Conservation (phyloP, 1,140 invertebrate genomes). For the Cephus cinctus region DNA sequence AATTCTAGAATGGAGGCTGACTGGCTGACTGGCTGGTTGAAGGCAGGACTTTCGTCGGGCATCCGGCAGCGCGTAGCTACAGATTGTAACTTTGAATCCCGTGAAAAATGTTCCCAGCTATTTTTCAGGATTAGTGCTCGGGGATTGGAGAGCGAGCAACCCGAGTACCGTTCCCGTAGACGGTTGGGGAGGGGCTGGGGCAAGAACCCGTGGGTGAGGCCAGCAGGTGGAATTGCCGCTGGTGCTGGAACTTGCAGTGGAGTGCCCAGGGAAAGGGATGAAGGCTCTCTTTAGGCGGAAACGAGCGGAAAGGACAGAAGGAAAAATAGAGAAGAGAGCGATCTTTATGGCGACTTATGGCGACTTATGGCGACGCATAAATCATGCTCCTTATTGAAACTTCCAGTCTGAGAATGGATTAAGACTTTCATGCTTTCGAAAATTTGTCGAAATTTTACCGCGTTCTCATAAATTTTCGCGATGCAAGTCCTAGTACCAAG, state of each 20-base stretch:
- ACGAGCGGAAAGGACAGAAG: neutral
- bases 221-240: no score
- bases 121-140: slow-evolving; percentile 47
- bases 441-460: slow-evolving; percentile 43
- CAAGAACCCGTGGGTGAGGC: no score
- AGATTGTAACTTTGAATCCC: slow-evolving; percentile 39
- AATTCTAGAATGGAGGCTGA: no score
- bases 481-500: no score
- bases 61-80: no score
- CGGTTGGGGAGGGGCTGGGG: neutral
- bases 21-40: no score
- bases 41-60: no score
- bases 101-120: slow-evolving; percentile 39
- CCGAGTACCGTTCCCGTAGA: slow-evolving; percentile 6
- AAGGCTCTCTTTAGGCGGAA: no score
- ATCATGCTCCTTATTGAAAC: slow-evolving; percentile 44
- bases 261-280: no score
- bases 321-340: slow-evolving; percentile 31
- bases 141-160: neutral
- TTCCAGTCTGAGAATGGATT: slow-evolving; percentile 38
- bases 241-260: no score
- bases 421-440: slow-evolving; percentile 32
- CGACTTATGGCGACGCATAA: slow-evolving; percentile 36
- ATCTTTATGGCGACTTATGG: slow-evolving; percentile 41
- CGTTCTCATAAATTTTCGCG: no score